These are phyloP conservation scores for Scaptodrosophila latifasciaeformis DNA, from an alignment of 2,888 invertebrate genomes.

Conservation along the genomic window DNA sequence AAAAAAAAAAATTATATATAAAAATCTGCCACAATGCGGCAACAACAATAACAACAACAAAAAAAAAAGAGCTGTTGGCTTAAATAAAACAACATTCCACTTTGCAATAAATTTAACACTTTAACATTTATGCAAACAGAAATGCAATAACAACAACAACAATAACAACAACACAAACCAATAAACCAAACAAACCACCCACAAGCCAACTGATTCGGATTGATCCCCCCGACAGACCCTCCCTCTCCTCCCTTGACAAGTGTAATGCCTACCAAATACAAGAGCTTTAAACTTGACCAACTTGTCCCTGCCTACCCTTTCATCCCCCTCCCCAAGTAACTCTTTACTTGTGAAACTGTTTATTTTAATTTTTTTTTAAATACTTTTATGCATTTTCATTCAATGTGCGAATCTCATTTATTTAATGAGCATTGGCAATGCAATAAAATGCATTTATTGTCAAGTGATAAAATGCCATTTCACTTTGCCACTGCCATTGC, in stretches of 20 bases:
- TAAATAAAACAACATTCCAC: conserved; percentile 34
- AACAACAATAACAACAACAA: conserved; percentile 12
- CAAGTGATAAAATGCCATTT: conserved; percentile 69
- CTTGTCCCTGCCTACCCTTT: conserved; percentile 6
- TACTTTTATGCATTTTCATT: conserved; percentile 16
- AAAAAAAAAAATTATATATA: conserved; percentile 29
- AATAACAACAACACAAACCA: no score
- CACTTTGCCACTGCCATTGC: conserved; percentile 23
- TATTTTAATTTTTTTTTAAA: no score
- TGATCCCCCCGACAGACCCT: no score
- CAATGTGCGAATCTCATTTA: conserved; percentile 34
- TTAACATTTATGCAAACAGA: conserved; percentile 58
- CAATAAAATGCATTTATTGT: conserved; percentile 71
- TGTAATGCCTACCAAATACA: conserved; percentile 3
- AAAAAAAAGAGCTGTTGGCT: conserved; percentile 12
- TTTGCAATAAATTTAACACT: conserved; percentile 63
- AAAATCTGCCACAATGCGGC: conserved; percentile 25
- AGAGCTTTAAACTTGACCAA: conserved; percentile 10
- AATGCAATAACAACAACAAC: no score
- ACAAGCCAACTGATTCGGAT: not conserved
- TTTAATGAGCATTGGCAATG: conserved; percentile 60
- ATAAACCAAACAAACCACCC: not conserved
- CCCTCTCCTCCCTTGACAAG: not conserved
- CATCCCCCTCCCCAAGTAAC: not conserved
- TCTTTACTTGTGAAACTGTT: no score